phyloP scores from a whole-genome alignment of 2,113 vertebrate species.

The Plecotus auritus region DNA sequence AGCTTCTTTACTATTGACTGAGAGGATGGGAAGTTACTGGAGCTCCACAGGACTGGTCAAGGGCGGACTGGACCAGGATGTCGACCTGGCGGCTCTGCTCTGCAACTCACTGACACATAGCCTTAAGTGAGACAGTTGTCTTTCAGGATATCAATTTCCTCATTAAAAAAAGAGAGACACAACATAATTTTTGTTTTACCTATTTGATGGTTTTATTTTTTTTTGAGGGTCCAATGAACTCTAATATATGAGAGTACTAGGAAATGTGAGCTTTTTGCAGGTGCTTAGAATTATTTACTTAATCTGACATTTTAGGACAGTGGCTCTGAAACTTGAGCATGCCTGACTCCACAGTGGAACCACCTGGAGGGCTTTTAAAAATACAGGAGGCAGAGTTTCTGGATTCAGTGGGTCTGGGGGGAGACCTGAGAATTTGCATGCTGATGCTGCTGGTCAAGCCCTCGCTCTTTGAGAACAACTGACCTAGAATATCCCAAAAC shows the following conservation, averaged over 20 bases:
- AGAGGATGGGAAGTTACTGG: not conserved
- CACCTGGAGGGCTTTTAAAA: not conserved
- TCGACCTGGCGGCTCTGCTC: not conserved
- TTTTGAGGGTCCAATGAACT: not conserved
- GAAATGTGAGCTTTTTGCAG: not conserved
- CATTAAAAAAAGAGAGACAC: not conserved
- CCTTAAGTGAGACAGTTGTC: not conserved
- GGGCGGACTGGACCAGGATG: not conserved
- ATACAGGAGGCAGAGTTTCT: not conserved
- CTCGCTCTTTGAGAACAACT: not conserved
- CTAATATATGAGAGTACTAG: not conserved
- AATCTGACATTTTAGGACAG: not conserved
- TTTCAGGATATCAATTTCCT: not conserved
- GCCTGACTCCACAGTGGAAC: not conserved
- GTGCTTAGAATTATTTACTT: not conserved
- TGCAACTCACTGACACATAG: not conserved
- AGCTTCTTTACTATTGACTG: not conserved
- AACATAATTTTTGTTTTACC: not conserved
- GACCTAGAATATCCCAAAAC: not conserved
- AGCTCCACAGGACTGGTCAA: not conserved
- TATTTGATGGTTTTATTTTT: not conserved
- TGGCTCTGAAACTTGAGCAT: not conserved
- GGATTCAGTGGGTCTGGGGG: not conserved
- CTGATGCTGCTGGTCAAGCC: not conserved
- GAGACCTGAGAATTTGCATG: not conserved